Base-by-base conservation (phyloP, 2,888 invertebrate species). In the Quadriops clusia region DNA sequence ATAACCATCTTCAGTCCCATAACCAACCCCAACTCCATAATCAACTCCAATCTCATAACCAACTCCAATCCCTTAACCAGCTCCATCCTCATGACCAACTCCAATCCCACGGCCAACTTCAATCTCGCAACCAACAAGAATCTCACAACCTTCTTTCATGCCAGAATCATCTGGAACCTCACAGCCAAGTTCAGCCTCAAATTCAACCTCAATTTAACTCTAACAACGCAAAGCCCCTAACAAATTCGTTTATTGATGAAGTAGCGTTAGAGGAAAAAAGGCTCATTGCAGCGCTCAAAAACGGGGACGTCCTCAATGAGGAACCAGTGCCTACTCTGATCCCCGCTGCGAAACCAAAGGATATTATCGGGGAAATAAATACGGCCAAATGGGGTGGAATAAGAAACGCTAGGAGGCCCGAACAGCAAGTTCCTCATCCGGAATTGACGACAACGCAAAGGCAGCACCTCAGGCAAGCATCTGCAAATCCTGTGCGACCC, bases 191-290 rank as follows among this genome's bases (percentile, higher is more conserved):
- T n/a, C n/a, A n/a, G n/a, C n/a, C n/a, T n/a, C n/a, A n/a, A n/a
- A n/a, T n/a, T n/a, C n/a, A n/a, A n/a, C n/a, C n/a, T n/a, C n/a
- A n/a, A n/a, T n/a, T n/a, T n/a, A n/a, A n/a, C n/a, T n/a, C n/a
- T n/a, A n/a, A n/a, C n/a, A n/a, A n/a, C n/a, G n/a, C n/a, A n/a
- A n/a, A n/a, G n/a, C n/a, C n/a, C n/a, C n/a, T n/a, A n/a, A 26
- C 32, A 5, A 36, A 33, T 10, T 37, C 42, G 4, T 44, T 42
- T 23, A 60, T 73, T 32, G 70, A 77, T 40, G 79, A 81, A 57
- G 81, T 84, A 4, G 82, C 81, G n/a, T 67, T 79, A 15, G 84
- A 84, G 52, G 84, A 85, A 53, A 83, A 83, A 55, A 66, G 80
- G 29, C 64, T 85, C 38, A 73, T 85, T 44, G 75, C 82, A 46